Evolutionary conservation across 2,888 invertebrate genomes (phyloP), one percentile per base, ranked within the genome.

Genomic region (Oscheius myriophilus): DNA sequence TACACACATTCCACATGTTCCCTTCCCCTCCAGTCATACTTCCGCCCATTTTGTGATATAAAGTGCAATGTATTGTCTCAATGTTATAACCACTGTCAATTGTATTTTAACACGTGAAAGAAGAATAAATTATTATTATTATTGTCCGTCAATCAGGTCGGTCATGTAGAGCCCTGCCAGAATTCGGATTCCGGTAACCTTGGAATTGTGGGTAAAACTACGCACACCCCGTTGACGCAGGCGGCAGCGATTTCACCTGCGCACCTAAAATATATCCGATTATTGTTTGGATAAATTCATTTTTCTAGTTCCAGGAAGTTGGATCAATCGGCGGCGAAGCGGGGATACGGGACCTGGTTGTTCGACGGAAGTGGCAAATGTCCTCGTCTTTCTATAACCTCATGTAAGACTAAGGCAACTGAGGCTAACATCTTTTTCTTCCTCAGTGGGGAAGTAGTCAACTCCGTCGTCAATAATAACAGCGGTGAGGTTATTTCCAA

Each of bases 401-500:
- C 11, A 9, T 16, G 3, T 11, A 25, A 43, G 12, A 11, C n/a
- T 42, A 25, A 21, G n/a, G n/a, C 62, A 49, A 18, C 25, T 33
- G 21, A 25, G 1, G 16, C 77, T 68, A 58, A 96, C 96, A 96
- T 98, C 89, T 96, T 98, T 88, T 92, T 93, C 88, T 93, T 94
- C 89, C 88, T 98, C 97, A 55, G 95, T 93, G 90, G 98, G 97
- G 93, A 97, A 95, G 89, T 98, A 98, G 89, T 98, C 97, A 70
- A 98, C 95, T 79, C 96, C 98, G 87, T 98, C 98, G 88, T 98
- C 98, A 98, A 98, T 98, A 75, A 98, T 98, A 57, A 97, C 98
- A 0, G 97, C 98, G 43, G 97, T 98, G 69, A 98, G 93, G 87
- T 96, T 96, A 86, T 95, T 94, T 1, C 97, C 97, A 0, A 97